Evolutionary conservation across 2,797 vertebrate genomes (phyloP).

Genomic region (Ctenochaetus hawaiiensis): DNA sequence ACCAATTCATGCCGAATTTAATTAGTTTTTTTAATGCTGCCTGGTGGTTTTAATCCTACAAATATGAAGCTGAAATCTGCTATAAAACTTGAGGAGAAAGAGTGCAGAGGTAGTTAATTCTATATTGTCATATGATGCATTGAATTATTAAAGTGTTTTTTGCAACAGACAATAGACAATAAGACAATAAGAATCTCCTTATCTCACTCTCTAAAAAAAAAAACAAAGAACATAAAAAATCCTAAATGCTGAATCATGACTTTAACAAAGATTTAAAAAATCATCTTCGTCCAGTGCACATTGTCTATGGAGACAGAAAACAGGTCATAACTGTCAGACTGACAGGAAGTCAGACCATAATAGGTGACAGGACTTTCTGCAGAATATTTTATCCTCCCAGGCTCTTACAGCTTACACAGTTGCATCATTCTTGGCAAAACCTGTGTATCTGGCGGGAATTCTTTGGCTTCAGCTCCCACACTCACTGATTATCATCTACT

Average conservation of each 20-base stretch:
- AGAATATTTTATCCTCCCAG: background rate
- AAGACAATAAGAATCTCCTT: background rate
- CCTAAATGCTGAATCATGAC: background rate
- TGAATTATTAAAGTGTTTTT: background rate
- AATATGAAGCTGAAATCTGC: background rate
- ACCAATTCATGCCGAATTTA: too few species aligned
- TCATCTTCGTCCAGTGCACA: background rate
- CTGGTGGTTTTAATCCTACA: background rate
- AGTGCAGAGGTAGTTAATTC: background rate
- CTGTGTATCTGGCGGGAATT: background rate
- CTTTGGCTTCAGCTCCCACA: background rate
- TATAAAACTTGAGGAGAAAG: background rate
- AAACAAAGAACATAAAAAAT: background rate
- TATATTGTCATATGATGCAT: background rate
- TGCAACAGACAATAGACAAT: background rate
- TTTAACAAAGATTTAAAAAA: background rate
- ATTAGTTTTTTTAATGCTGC: background rate
- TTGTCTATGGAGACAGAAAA: background rate
- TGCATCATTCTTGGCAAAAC: constrained; percentile 34
- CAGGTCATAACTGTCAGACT: background rate
- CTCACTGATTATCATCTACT: constrained; percentile 15
- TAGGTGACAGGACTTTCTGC: background rate
- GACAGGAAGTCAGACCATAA: background rate
- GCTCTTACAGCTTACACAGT: background rate
- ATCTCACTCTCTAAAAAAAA: background rate